A percentile compares a stretch with the other conserved stretches of the same genome.
Evolutionary conservation across 1,140 invertebrate species (phyloP).

Genomic region (Camponotus pennsylvanicus): DNA sequence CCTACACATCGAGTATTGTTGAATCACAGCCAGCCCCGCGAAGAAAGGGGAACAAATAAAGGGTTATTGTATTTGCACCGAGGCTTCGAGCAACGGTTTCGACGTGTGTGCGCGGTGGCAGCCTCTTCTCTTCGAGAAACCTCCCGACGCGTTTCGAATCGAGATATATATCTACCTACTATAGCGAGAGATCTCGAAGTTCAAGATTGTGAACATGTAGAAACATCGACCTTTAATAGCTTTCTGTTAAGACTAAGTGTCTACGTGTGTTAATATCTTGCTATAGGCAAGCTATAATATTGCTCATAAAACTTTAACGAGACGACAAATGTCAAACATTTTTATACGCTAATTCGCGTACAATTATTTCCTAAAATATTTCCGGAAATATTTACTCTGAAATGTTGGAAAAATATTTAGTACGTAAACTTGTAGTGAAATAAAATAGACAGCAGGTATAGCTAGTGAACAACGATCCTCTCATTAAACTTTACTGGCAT

Average conservation of each 20-base stretch:
- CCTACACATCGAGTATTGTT: constrained; percentile 82
- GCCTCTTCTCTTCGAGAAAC: constrained; percentile 58
- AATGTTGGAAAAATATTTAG: too few relatives aligned
- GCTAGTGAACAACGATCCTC: not conserved
- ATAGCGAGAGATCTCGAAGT: constrained; percentile 44
- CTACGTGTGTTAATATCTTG: not conserved
- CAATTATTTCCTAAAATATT: too few relatives aligned
- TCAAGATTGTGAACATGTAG: not conserved
- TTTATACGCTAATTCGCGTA: not conserved
- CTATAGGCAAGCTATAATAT: not conserved
- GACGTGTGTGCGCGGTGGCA: constrained; percentile 70
- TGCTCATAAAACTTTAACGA: not conserved
- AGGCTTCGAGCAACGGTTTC: constrained; percentile 72
- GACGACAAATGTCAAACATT: not conserved
- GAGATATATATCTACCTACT: constrained; percentile 62
- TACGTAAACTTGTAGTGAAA: not conserved
- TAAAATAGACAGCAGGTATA: not conserved
- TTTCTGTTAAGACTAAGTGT: constrained; percentile 3
- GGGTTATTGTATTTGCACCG: constrained; percentile 86
- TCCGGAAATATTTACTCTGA: too few relatives aligned
- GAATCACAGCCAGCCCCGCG: constrained; percentile 82
- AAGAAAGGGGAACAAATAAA: constrained; percentile 85
- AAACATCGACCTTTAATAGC: constrained; percentile 30
- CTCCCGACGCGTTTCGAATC: constrained; percentile 52
- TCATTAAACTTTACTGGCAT: constrained; percentile 8